phyloP scores from a whole-genome alignment of 1,140 invertebrate genomes.

The Drosophila nigromelanica region DNA sequence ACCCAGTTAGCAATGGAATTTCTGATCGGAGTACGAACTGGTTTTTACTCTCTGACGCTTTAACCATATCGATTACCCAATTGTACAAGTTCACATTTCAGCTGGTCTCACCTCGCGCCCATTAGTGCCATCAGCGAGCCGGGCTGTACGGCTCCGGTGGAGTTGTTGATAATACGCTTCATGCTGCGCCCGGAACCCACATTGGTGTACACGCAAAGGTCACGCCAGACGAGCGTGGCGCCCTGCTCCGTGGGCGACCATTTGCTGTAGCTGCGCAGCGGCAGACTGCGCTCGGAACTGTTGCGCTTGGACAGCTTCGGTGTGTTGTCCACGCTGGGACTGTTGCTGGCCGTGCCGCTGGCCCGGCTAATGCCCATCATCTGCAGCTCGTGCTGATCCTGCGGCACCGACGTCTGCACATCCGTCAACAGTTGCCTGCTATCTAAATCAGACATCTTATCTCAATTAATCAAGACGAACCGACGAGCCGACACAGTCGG shows the following conservation, averaged over 20 bases:
- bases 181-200: conserved; percentile 83
- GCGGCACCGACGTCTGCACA: conserved; percentile 14
- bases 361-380: conserved; percentile 26
- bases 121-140: conserved; percentile 95
- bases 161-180: conserved; percentile 89
- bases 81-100: conserved; percentile 3
- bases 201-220: conserved; percentile 88
- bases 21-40: conserved; percentile 7
- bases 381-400: conserved; percentile 64
- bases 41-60: conserved; percentile 5
- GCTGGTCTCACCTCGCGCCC: conserved; percentile 90
- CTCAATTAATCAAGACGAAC: conserved; percentile 22
- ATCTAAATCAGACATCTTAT: conserved; percentile 64
- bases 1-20: conserved; percentile 35
- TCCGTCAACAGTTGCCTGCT: conserved; percentile 38
- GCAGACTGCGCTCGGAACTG: conserved; percentile 75
- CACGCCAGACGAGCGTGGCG: conserved; percentile 90
- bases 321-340: conserved; percentile 61
- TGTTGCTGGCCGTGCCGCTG: conserved; percentile 35
- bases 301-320: conserved; percentile 72
- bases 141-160: conserved; percentile 90
- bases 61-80: conserved; percentile 42
- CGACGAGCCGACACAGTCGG: conserved; percentile 16
- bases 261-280: conserved; percentile 84
- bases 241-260: conserved; percentile 86